These are phyloP conservation scores for Eurystomus glaucurus DNA, from an alignment of 2,797 vertebrate species.

Conservation along the genomic window DNA sequence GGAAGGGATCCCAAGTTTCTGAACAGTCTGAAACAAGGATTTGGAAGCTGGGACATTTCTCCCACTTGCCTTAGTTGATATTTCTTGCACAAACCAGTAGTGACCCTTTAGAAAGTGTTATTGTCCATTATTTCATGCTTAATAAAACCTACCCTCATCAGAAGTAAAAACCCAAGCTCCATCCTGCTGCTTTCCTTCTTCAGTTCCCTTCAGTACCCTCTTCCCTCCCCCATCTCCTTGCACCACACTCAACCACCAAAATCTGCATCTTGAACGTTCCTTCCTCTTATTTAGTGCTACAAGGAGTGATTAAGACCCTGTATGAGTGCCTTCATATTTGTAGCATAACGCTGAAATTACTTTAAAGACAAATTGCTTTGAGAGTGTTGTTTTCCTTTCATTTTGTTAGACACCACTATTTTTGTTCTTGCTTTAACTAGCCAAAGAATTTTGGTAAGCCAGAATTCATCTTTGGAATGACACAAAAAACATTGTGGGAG, in stretches of 20 bases:
- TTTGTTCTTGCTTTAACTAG: conserved; percentile 37
- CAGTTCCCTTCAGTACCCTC: not conserved
- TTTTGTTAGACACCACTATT: conserved; percentile 46
- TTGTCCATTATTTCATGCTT: not conserved
- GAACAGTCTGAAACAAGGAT: not conserved
- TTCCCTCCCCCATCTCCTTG: not conserved
- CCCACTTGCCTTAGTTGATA: not conserved
- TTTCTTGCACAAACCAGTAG: not conserved
- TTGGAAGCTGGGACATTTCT: not conserved
- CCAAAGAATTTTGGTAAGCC: conserved; percentile 45
- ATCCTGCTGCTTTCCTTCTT: not conserved
- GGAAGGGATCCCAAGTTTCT: not conserved
- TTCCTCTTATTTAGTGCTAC: not conserved
- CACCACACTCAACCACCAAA: not conserved
- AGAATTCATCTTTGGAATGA: conserved; percentile 46
- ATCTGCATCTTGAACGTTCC: not conserved
- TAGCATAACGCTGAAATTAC: not conserved
- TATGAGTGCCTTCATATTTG: not conserved
- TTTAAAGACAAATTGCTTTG: not conserved
- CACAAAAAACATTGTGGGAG: not conserved
- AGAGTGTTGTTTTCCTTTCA: conserved; percentile 30
- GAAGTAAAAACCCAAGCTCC: not conserved
- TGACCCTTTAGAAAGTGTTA: not conserved
- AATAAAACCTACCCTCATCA: not conserved
- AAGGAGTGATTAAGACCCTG: not conserved